Evolutionary conservation across 2,888 invertebrate species (phyloP).

Genomic region (Crematogaster levior): DNA sequence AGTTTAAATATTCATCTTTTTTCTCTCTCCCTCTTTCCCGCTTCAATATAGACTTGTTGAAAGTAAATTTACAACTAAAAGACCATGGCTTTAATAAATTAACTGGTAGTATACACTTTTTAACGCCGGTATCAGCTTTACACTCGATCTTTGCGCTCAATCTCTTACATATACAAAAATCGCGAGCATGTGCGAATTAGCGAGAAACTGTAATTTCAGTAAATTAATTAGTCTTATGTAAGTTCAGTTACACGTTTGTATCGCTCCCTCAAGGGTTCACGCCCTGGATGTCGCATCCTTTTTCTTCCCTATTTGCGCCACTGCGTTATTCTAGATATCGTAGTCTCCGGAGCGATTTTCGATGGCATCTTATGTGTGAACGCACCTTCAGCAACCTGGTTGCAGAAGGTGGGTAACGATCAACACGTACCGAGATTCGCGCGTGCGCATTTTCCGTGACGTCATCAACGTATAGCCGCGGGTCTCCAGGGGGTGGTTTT

Average conservation of each 20-base stretch:
- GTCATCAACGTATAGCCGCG: slow-evolving; percentile 69
- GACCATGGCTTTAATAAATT: not conserved
- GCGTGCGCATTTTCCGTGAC: slow-evolving; percentile 72
- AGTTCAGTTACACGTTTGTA: not conserved
- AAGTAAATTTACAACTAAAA: slow-evolving; percentile 11
- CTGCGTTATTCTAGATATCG: slow-evolving; percentile 9
- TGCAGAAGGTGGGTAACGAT: slow-evolving; percentile 76
- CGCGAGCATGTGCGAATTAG: slow-evolving; percentile 5
- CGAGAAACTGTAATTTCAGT: not conserved
- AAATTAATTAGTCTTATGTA: not conserved
- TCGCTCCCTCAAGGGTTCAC: not conserved
- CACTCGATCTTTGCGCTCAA: not conserved
- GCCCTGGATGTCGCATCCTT: not conserved
- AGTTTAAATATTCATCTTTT: slow-evolving; percentile 5
- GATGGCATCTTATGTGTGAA: slow-evolving; percentile 39
- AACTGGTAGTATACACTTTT: not conserved
- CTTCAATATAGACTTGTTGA: not conserved
- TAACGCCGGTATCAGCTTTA: not conserved
- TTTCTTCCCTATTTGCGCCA: not conserved
- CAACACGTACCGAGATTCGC: slow-evolving; percentile 75
- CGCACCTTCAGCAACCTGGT: slow-evolving; percentile 49
- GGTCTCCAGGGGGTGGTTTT: slow-evolving; percentile 57
- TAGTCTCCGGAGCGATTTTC: not conserved
- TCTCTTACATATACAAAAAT: not conserved
- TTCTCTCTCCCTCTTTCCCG: not conserved